Evolutionary conservation across 2,888 invertebrate genomes (phyloP), one percentile per base, ranked within the genome.

Genomic region (Agrilus biguttatus): DNA sequence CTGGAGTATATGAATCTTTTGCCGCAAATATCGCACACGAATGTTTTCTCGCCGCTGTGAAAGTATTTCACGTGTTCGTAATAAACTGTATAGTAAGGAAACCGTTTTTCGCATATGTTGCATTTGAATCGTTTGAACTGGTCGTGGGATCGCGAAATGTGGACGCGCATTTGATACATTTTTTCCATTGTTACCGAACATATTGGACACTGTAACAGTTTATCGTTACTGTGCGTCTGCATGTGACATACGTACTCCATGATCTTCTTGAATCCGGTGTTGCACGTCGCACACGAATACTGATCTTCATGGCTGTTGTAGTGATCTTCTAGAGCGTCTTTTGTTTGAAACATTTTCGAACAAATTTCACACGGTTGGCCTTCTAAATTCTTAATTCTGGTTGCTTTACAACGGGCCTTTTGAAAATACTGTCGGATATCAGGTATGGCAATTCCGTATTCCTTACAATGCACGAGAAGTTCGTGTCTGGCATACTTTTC

Each of bases 11-110:
- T 70, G 46, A 71, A 72, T 10, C 67, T 58, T 45, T 71, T 71
- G 2, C 70, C 68, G 32, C 73, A 73, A 42, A 68, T 44, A 43
- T 69, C 68, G 43, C 73, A 73, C 35, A 68, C 63, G 36, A 65
- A 71, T 2, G 72, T 72, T 21, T 71, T 59, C 0, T 68, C 59
- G 5, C 28, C 36, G 12, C 50, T 51, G 45, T 57, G 57, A 2
- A 47, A 47, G 41, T 51, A 49, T 32, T 49, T 43, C 55, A 55
- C 4, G 47, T 40, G 34, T 42, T 37, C 40, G 36, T 36, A 23
- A 14, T 36, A n/a, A 14, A 13, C 19, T 17, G 17, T 28, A 5
- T 28, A 28, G 10, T 28, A 28, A 1, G 28, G 28, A 4, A 28
- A 28, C 7, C 28, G 28, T 28, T 28, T 28, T 39, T 39, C 14